Conservation (phyloP, 92 coral and sea anemone genomes). For the Hydrozoanthus gracilis region DNA sequence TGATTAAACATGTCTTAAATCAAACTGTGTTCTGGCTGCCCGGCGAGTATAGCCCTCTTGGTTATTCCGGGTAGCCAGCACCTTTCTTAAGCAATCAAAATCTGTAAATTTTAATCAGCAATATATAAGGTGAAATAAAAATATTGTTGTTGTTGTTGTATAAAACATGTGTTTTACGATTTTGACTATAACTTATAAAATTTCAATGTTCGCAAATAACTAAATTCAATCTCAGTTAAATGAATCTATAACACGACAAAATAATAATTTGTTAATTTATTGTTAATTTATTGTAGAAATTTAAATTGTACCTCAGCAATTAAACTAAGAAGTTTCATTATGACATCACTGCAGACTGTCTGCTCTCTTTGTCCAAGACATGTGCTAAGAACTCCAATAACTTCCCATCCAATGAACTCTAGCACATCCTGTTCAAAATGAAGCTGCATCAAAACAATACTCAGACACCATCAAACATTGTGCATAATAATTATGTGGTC, state of each 20-base stretch:
- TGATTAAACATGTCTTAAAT: too few species aligned
- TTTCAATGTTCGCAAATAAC: too few species aligned
- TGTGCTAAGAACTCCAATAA: slow-evolving; percentile 70
- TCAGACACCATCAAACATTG: background rate
- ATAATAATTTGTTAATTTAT: too few species aligned
- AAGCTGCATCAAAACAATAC: background rate
- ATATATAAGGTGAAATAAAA: too few species aligned
- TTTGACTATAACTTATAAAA: too few species aligned
- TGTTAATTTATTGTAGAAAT: background rate
- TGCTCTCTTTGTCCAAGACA: slow-evolving; percentile 35
- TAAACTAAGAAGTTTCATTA: slow-evolving; percentile 45
- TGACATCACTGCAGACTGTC: slow-evolving; percentile 9
- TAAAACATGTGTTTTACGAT: too few species aligned
- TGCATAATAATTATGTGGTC: background rate
- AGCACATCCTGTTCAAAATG: slow-evolving; percentile 70
- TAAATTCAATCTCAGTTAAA: background rate
- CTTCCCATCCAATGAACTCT: slow-evolving; percentile 88
- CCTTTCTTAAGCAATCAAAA: too few species aligned
- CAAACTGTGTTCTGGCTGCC: too few species aligned
- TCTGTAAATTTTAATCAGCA: too few species aligned
- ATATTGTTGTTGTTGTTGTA: too few species aligned
- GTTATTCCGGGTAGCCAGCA: too few species aligned
- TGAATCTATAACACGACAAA: background rate
- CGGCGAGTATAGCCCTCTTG: too few species aligned
- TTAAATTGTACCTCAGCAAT: slow-evolving; percentile 72